A percentile compares a stretch with the other conserved stretches of the same genome.
phyloP scores from a whole-genome alignment of 2,888 invertebrate genomes.

The Lasioglossum morio region DNA sequence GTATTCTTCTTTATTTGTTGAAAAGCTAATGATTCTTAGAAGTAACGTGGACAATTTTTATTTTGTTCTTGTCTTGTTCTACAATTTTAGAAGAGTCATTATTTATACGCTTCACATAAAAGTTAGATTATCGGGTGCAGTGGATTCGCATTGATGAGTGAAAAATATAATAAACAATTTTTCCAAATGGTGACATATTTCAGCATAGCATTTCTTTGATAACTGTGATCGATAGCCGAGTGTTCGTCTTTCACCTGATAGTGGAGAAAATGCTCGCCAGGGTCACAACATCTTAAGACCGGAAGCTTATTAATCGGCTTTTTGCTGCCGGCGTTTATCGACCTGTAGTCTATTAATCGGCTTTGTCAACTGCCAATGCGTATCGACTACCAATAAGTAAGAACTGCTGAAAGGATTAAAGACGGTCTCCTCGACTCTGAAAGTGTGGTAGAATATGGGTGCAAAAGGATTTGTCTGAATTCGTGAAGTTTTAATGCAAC shows the following conservation, averaged over 20 bases:
- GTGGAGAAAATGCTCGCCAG: background rate
- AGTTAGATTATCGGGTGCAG: too few relatives aligned
- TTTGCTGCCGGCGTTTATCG: background rate
- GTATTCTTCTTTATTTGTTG: background rate
- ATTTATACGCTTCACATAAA: too few relatives aligned
- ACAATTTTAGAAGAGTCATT: too few relatives aligned
- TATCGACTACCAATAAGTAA: background rate
- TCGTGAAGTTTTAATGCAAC: too few relatives aligned
- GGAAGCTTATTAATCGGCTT: conserved; percentile 8
- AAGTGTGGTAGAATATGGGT: too few relatives aligned
- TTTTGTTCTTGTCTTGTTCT: too few relatives aligned
- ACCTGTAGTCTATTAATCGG: background rate
- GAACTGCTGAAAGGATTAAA: background rate
- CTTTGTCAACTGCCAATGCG: background rate
- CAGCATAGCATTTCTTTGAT: background rate
- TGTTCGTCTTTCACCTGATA: background rate
- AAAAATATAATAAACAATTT: too few relatives aligned
- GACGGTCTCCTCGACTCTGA: background rate
- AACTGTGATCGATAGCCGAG: background rate
- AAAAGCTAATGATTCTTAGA: background rate
- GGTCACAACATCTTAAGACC: background rate
- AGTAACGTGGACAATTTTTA: too few relatives aligned
- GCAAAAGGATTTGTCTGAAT: too few relatives aligned
- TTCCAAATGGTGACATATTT: too few relatives aligned
- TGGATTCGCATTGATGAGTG: too few relatives aligned